Evolutionary conservation across 2,888 invertebrate genomes (phyloP), one percentile per base, ranked within the genome.

Genomic region (Calameuta idolon): DNA sequence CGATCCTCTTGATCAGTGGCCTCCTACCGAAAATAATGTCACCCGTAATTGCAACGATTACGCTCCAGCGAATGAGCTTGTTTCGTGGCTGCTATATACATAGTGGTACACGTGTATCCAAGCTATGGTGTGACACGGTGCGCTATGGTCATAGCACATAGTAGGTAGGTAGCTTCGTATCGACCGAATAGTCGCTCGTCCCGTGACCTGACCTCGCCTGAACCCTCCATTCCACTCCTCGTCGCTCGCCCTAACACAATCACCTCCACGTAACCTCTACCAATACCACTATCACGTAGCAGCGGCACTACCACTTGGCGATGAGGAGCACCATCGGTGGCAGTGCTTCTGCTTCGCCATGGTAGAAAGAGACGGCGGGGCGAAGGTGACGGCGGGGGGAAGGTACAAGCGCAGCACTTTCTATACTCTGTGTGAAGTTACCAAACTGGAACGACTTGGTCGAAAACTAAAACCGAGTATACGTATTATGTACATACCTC

Each of bases 141-240:
- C 34, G 34, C 34, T 30, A 40, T 34, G 74, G n/a, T 34, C 71
- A 31, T 34, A 34, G 71, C 34, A 34, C 34, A 71, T 31, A n/a
- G 33, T 33, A 33, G 71, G 71, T 71, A 71, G 71, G 31, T 71
- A 71, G 71, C 31, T 71, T 71, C 71, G 71, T 71, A 71, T 71
- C 71, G 71, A 71, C 71, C 71, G 71, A 33, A n/a, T 34, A 31
- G 71, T 71, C 83, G 83, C 85, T 82, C 87, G 87, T 89, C 89
- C 87, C 88, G 88, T 91, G 91, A 91, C 91, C 91, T 90, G 90
- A 91, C 91, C 91, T 90, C 91, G 89, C 85, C 90, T 90, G 91
- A 91, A 90, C 91, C 89, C 90, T 86, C 89, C 84, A 84, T 86
- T 85, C 87, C 86, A 84, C 83, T 84, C 83, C 83, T 77, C 82